Evolutionary conservation across 2,888 invertebrate species (phyloP), one percentile per base, ranked within the genome.

Genomic region (Meteorus colon): DNA sequence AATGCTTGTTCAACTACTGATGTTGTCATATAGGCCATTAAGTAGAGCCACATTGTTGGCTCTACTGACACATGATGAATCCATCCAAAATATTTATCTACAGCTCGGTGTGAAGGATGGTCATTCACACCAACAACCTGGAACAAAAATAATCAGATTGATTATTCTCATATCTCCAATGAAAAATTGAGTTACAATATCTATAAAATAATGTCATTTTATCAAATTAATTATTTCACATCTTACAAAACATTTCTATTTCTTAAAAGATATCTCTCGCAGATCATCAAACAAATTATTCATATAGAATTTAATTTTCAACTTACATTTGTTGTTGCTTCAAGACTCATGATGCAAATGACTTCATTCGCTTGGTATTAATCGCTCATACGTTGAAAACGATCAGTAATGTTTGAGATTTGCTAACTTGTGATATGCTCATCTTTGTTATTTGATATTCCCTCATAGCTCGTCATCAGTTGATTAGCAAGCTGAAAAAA

Each of bases 11-110:
- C 96, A 45, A 95, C 92, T 0, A 96, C 95, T 76, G 92, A 93
- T 3, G 96, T 96, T 70, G 93, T 91, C 95, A 96, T 95, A 84
- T 93, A 95, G 0, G 96, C 95, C 91, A 96, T 93, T 96, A 97
- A 96, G 86, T 96, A 97, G 1, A 97, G 90, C 86, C 96, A 95
- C 93, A 97, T 93, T 0, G 95, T 92, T 0, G 97, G 97, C 86
- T 97, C 97, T 29, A 97, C 96, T 0, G 96, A 94, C 73, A 95
- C 91, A 37, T 91, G 86, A 62, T 76, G 81, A n/a, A 86, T 59
- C 83, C 85, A 87, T 82, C 75, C 74, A 3, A 82, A 81, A 31
- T 81, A 82, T 78, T 84, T 86, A 24, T 73, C 71, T 34, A 65
- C 78, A 48, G 63, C 60, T n/a, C 41, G 19, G 10, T 66, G 29